A percentile compares a stretch with the other conserved stretches of the same genome.
These are phyloP conservation scores for Polyploca ridens DNA, from an alignment of 2,888 invertebrate species.

Conservation along the genomic window DNA sequence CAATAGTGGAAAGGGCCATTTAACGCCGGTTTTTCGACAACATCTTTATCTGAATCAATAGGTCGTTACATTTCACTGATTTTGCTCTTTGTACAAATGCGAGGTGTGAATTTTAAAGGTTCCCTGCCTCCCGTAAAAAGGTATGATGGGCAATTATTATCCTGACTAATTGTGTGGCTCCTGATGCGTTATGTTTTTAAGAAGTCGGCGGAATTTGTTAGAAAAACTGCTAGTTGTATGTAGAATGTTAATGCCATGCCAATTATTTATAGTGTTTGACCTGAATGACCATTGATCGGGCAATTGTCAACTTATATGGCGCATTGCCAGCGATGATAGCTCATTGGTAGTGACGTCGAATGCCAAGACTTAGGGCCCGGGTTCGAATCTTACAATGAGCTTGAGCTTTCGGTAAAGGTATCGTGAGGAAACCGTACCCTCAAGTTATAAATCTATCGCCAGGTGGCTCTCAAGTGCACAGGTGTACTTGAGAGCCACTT, in stretches of 20 bases:
- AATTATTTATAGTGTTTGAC: background rate
- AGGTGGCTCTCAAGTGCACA: too few species aligned
- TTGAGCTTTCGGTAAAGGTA: too few species aligned
- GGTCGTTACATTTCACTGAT: conserved; percentile 64
- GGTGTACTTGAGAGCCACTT: too few species aligned
- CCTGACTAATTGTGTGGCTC: conserved; percentile 9
- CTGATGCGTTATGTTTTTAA: background rate
- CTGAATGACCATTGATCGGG: background rate
- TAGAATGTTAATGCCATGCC: background rate
- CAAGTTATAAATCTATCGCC: too few species aligned
- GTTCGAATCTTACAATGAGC: too few species aligned
- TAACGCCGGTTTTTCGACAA: conserved; percentile 64
- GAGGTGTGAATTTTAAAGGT: conserved; percentile 63
- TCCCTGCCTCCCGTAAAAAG: background rate
- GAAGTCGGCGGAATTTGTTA: background rate
- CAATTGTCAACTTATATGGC: background rate
- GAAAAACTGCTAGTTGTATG: background rate
- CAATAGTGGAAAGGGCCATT: conserved; percentile 46
- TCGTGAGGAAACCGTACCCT: too few species aligned
- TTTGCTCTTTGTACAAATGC: conserved; percentile 32
- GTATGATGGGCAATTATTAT: conserved; percentile 5
- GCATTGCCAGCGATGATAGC: background rate
- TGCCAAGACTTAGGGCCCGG: too few species aligned
- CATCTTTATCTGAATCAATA: conserved; percentile 78
- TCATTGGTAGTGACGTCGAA: too few species aligned